These are phyloP conservation scores for Ormyrus pomaceus DNA, from an alignment of 2,888 invertebrate species.

Conservation along the genomic window DNA sequence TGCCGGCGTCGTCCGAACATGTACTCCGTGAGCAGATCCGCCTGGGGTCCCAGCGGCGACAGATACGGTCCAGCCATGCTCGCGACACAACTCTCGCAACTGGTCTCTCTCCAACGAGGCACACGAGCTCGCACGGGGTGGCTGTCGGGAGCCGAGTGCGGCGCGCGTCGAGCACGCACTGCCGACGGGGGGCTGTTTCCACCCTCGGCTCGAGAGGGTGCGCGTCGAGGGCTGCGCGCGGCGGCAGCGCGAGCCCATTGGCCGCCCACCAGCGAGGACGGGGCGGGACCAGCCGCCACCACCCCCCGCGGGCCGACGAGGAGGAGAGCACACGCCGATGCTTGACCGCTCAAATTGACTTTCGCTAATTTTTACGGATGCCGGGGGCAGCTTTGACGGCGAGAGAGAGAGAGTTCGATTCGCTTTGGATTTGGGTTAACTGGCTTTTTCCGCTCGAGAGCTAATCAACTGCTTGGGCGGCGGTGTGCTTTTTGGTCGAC, in stretches of 20 bases:
- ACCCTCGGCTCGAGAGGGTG: not conserved
- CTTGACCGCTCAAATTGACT: slow-evolving; percentile 35
- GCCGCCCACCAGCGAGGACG: no score
- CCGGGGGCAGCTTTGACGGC: no score
- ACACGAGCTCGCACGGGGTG: slow-evolving; percentile 3
- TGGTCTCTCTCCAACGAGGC: not conserved
- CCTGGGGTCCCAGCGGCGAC: slow-evolving; percentile 84
- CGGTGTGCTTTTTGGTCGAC: no score
- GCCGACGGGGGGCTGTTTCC: slow-evolving; percentile 3
- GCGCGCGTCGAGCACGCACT: not conserved
- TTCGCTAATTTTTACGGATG: slow-evolving; percentile 7
- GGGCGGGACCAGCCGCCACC: no score
- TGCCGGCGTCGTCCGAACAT: slow-evolving; percentile 92
- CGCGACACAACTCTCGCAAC: not conserved
- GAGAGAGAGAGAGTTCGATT: no score
- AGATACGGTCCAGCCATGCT: slow-evolving; percentile 92
- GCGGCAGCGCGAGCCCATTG: not conserved
- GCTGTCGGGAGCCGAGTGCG: not conserved
- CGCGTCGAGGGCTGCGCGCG: not conserved
- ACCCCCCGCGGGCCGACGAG: no score
- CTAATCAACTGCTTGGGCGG: no score
- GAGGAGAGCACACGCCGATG: not conserved
- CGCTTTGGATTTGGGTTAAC: no score
- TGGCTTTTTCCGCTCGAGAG: no score
- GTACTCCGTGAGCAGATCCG: slow-evolving; percentile 93